These are phyloP conservation scores for Archilochus colubris DNA, from an alignment of 2,113 vertebrate species.

Conservation along the genomic window DNA sequence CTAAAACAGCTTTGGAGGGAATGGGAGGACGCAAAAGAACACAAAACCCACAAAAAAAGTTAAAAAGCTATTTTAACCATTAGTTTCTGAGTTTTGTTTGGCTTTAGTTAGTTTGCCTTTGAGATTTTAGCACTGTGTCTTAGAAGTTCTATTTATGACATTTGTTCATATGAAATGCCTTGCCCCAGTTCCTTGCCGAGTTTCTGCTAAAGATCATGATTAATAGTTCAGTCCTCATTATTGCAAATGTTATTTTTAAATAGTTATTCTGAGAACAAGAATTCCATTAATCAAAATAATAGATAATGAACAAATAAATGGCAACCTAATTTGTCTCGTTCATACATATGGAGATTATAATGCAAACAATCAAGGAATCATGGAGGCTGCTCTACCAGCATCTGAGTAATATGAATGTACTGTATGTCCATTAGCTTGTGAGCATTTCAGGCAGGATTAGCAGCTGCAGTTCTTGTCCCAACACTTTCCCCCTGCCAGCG, in stretches of 20 bases:
- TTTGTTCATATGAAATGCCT: conserved; percentile 43
- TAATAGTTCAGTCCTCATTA: conserved; percentile 74
- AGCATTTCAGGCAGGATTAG: neutral
- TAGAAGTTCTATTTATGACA: conserved; percentile 41
- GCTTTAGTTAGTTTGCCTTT: neutral
- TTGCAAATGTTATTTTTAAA: conserved; percentile 76
- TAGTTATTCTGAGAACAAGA: conserved; percentile 72
- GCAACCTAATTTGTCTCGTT: conserved; percentile 83
- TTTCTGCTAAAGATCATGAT: conserved; percentile 62
- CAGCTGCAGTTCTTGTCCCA: conserved; percentile 28
- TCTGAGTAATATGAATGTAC: neutral
- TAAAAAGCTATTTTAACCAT: neutral
- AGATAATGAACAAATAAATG: conserved; percentile 86
- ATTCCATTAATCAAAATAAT: conserved; percentile 89
- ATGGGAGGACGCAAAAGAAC: neutral
- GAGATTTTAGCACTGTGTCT: neutral
- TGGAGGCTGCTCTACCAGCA: conserved; percentile 73
- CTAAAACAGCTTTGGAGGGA: neutral
- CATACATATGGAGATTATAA: conserved; percentile 75
- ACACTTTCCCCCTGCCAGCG: neutral
- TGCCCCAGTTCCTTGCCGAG: conserved; percentile 36
- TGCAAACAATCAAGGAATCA: conserved; percentile 68
- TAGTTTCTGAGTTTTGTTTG: neutral
- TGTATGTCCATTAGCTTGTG: neutral
- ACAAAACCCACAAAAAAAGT: neutral